These are phyloP conservation scores for Ondatra zibethicus DNA, from an alignment of 2,113 vertebrate species.

Conservation along the genomic window DNA sequence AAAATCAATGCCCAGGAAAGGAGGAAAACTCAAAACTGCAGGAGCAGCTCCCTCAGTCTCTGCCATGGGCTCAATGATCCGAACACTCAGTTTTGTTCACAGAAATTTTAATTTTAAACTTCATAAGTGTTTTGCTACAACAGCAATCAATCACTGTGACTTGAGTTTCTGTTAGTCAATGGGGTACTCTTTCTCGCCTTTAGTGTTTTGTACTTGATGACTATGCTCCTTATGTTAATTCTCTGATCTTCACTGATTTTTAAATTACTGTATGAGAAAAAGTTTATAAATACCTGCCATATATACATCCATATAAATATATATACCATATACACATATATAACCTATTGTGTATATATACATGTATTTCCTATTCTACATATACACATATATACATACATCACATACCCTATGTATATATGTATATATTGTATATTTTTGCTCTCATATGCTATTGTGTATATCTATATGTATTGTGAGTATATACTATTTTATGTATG, in stretches of 20 bases:
- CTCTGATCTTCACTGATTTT: not conserved
- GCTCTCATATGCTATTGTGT: too few species aligned
- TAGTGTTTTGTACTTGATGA: not conserved
- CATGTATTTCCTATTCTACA: too few species aligned
- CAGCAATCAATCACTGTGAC: not conserved
- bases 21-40: not conserved
- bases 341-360: too few species aligned
- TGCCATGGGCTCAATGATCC: not conserved
- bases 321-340: too few species aligned
- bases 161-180: not conserved
- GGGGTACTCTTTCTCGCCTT: not conserved
- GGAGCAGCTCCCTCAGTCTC: not conserved
- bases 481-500: too few species aligned
- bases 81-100: not conserved
- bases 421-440: too few species aligned
- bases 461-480: too few species aligned
- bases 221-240: not conserved
- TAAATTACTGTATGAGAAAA: not conserved
- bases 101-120: slow-evolving; percentile 4
- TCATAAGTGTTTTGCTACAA: not conserved
- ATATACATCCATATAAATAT: not conserved
- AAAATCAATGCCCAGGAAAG: not conserved
- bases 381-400: too few species aligned
- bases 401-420: too few species aligned
- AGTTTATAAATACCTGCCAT: not conserved